phyloP scores from a whole-genome alignment of 2,797 vertebrate genomes.

The Leptoclinus maculatus region DNA sequence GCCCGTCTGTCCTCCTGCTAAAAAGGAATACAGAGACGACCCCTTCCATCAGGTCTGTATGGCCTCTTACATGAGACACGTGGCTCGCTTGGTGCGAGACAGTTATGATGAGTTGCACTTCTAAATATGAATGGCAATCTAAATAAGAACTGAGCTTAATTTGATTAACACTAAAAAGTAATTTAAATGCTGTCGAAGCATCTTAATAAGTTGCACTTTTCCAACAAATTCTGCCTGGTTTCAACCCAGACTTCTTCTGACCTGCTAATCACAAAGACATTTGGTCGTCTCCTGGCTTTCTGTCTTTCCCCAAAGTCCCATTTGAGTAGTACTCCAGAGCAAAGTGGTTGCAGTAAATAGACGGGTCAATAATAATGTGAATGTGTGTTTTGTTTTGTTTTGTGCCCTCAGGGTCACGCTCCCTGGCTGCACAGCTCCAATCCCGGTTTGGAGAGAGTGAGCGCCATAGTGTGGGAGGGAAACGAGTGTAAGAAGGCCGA shows the following conservation, averaged over 20 bases:
- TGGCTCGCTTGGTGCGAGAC: too few relatives aligned
- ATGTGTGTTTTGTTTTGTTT: not conserved
- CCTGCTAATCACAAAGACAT: not conserved
- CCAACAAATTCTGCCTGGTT: not conserved
- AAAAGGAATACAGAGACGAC: constrained; percentile 97
- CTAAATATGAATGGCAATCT: not conserved
- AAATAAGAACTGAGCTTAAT: not conserved
- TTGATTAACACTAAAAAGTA: too few relatives aligned
- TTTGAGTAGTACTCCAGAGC: not conserved
- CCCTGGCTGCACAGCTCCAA: constrained; percentile 96
- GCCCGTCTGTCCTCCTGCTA: constrained; percentile 87
- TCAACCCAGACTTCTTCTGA: not conserved
- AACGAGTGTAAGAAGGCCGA: constrained; percentile 99
- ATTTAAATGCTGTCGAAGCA: not conserved
- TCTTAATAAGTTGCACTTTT: not conserved
- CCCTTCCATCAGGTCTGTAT: constrained; percentile 94
- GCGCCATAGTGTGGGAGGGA: constrained; percentile 98
- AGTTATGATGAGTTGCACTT: not conserved
- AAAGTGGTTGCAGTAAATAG: not conserved
- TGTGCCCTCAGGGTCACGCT: constrained; percentile 87
- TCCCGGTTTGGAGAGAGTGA: constrained; percentile 95
- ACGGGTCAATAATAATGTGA: not conserved
- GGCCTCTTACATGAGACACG: too few relatives aligned
- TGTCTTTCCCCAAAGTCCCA: not conserved
- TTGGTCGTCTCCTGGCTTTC: too few relatives aligned